Evolutionary conservation across 2,113 vertebrate genomes (phyloP), one percentile per base, ranked within the genome.

Genomic region (Melanotaenia duboulayi): DNA sequence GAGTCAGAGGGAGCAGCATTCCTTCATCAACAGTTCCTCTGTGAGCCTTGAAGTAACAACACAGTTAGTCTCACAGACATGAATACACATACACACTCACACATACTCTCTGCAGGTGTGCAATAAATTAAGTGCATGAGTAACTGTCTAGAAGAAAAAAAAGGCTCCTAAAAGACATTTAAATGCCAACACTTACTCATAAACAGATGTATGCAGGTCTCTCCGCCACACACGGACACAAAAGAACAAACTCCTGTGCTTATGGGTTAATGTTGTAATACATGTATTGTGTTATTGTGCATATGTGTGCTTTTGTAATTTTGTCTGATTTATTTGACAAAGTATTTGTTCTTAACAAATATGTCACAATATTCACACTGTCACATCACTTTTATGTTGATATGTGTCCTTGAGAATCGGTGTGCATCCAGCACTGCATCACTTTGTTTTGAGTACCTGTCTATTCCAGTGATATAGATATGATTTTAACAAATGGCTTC

Each of bases 41-140:
- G 82, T 32, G 62, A 80, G 68, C 70, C 56, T 23, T 52, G 83
- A 63, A 78, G 65, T 88, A 76, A 78, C 84, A 82, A 80, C 80
- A 88, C 74, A 86, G 70, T 32, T 11, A 78, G 71, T 65, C 11
- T 62, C 57, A 52, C 70, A 84, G 7, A 71, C 68, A 75, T 12
- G 2, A 42, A 81, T 65, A 17, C 66, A 60, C 28, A 71, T 35
- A 62, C 9, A 56, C 62, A 44, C 68, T 49, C 48, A 70, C 62
- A 74, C 74, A 61, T 24, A 60, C 76, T 51, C 71, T 73, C 65
- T 81, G 84, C 92, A 93, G 92, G 92, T 93, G 91, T 78, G 85
- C 84, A 78, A 84, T 90, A 89, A 92, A 90, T 93, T 89, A 90
- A 79, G 74, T 65, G 82, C 66, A 86, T 92, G 91, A 94, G 86